These are phyloP conservation scores for Dorcus hopei DNA, from an alignment of 2,888 invertebrate species.

Conservation along the genomic window DNA sequence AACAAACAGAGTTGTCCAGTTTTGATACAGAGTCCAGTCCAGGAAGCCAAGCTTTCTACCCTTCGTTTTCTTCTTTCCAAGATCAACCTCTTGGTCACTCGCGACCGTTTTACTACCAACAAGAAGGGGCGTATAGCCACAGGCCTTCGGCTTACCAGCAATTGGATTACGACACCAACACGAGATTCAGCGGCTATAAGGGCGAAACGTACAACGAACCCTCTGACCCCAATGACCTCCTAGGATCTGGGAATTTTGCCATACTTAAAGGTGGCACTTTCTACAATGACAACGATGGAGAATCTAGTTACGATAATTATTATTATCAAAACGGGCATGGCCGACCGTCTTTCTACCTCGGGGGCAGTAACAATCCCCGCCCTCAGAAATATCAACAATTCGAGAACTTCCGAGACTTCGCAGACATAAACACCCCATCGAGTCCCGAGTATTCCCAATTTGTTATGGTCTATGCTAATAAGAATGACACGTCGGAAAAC, in stretches of 20 bases:
- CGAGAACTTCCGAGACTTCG: constrained; percentile 86
- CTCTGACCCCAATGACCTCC: constrained; percentile 55
- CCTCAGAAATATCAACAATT: constrained; percentile 80
- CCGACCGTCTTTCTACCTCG: constrained; percentile 58
- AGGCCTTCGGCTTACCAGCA: constrained; percentile 48
- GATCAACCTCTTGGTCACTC: constrained; percentile 63
- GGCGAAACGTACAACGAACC: constrained; percentile 25
- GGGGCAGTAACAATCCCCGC: constrained; percentile 64
- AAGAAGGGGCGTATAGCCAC: constrained; percentile 61
- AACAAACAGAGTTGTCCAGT: constrained; percentile 13
- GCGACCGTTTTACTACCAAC: constrained; percentile 58
- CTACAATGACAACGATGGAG: constrained; percentile 64
- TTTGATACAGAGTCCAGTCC: constrained; percentile 51
- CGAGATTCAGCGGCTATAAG: constrained; percentile 47
- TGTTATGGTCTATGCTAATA: constrained; percentile 80
- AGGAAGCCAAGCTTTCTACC: constrained; percentile 71
- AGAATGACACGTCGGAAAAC: constrained; percentile 65
- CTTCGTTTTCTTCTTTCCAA: constrained; percentile 57
- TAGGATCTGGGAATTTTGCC: constrained; percentile 84
- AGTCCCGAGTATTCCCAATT: constrained; percentile 79
- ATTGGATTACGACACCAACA: constrained; percentile 33
- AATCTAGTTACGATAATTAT: constrained; percentile 47
- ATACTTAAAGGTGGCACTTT: constrained; percentile 85
- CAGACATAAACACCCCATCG: constrained; percentile 81
- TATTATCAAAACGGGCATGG: constrained; percentile 71